Base-by-base conservation (phyloP, 2,113 vertebrate species). In the Scophthalmus maximus region DNA sequence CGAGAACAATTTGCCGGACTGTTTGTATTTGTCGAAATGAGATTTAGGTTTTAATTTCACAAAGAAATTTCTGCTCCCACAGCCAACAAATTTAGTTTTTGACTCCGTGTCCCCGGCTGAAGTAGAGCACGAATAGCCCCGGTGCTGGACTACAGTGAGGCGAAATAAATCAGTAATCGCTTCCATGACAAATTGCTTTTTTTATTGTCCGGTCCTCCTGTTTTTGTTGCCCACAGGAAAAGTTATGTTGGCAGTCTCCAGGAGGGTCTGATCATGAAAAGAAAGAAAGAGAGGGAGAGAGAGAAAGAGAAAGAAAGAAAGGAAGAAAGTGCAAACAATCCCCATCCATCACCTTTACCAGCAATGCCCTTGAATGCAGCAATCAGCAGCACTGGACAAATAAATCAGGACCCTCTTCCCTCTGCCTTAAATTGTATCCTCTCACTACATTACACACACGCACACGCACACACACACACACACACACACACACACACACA, bases 321-420 rank as follows among this genome's bases (percentile, higher is more conserved):
- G 63, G 66, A 55, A 26, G 25, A 22, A 18, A 56, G 67, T 52
- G 23, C 44, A 73, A 83, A 83, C 73, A 61, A 66, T 36, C 50
- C 34, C 50, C 83, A 90, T 94, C 88, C 81, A 90, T 93, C 91
- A 92, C 76, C 65, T 84, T 88, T 90, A 86, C 72, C 85, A 85
- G 81, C 69, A 80, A 59, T 88, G 85, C 74, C 89, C 91, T 92
- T 92, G 87, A 92, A 90, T 47, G 56, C 77, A 77, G 77, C 81
- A 87, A 88, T 89, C 85, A 89, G 83, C 63, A 77, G 50, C 61
- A 76, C 68, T 87, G 78, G 78, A 87, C 67, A 89, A 85, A 91
- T 92, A 88, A 86, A 90, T 89, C 86, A 88, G 66, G 64, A 76
- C 49, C 50, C 57, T 59, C 49, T 81, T 82, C 38, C 68, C 73